Percentiles rank a stretch among this genome's conserved stretches.
Conservation (phyloP, 1,140 invertebrate species). For the Drosophila punjabiensis region DNA sequence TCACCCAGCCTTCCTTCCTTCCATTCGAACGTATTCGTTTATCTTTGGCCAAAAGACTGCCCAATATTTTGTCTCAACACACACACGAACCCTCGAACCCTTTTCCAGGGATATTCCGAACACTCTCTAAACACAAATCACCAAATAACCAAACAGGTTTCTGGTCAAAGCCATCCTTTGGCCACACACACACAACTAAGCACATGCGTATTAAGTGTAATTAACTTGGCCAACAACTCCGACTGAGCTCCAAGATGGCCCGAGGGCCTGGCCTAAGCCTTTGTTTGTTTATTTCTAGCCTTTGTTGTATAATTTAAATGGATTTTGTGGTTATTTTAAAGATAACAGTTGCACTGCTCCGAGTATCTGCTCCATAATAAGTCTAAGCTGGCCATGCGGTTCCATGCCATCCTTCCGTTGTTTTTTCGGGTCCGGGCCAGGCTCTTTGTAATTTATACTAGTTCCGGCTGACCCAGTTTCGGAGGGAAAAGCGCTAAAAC, state of each 20-base stretch:
- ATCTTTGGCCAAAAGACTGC: constrained; percentile 11
- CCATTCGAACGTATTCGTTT: not conserved
- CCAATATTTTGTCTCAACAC: constrained; percentile 28
- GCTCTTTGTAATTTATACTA: constrained; percentile 54
- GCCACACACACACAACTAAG: constrained; percentile 26
- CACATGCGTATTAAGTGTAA: constrained; percentile 76
- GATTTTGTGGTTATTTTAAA: constrained; percentile 81
- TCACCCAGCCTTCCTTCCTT: not conserved
- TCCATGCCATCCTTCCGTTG: constrained; percentile 15
- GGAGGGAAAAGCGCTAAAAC: constrained; percentile 29
- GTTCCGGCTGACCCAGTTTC: constrained; percentile 76
- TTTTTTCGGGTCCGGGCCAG: constrained; percentile 39
- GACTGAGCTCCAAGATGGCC: constrained; percentile 27
- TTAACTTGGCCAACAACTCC: constrained; percentile 70
- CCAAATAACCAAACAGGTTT: constrained; percentile 72
- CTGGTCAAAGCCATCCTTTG: constrained; percentile 48
- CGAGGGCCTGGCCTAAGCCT: constrained; percentile 42
- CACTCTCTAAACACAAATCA: constrained; percentile 66
- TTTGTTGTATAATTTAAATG: constrained; percentile 76
- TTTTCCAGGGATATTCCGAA: constrained; percentile 14
- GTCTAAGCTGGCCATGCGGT: constrained; percentile 48
- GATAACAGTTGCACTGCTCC: constrained; percentile 62
- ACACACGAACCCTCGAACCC: constrained; percentile 17
- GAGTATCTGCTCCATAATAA: constrained; percentile 59
- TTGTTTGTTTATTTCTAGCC: constrained; percentile 53